Conservation (phyloP, 2,888 invertebrate genomes). For the Drosophila fulvimacula region DNA sequence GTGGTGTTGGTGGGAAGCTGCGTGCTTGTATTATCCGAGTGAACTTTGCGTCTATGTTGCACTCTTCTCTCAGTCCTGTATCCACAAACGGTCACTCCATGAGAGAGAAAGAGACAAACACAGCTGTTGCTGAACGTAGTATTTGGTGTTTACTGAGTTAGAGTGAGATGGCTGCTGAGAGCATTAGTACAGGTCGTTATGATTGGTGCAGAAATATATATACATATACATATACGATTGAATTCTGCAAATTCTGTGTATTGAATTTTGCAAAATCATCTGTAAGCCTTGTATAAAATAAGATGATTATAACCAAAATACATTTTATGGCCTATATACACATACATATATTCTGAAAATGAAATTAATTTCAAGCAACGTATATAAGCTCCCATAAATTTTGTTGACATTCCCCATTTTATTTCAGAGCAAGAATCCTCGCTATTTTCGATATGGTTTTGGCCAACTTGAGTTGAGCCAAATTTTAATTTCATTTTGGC, state of each 20-base stretch:
- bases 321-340: neutral
- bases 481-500: slow-evolving; percentile 16
- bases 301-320: neutral
- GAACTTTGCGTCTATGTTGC: neutral
- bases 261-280: neutral
- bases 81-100: too few relatives aligned
- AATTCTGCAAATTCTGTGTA: too few relatives aligned
- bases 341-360: neutral
- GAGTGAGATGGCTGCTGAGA: too few relatives aligned
- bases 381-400: neutral
- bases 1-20: neutral
- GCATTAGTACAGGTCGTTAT: too few relatives aligned
- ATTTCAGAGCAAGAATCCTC: neutral
- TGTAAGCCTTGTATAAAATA: neutral
- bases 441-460: neutral
- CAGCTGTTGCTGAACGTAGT: too few relatives aligned
- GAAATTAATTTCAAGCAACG: neutral
- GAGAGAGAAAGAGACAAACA: too few relatives aligned
- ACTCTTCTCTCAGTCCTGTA: too few relatives aligned
- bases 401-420: too few relatives aligned
- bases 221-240: too few relatives aligned
- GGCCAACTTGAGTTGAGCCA: neutral
- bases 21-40: neutral
- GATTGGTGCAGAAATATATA: too few relatives aligned
- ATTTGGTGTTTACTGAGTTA: too few relatives aligned